These are phyloP conservation scores for Elymnias hypermnestra DNA, from an alignment of 1,140 invertebrate species.

Conservation along the genomic window DNA sequence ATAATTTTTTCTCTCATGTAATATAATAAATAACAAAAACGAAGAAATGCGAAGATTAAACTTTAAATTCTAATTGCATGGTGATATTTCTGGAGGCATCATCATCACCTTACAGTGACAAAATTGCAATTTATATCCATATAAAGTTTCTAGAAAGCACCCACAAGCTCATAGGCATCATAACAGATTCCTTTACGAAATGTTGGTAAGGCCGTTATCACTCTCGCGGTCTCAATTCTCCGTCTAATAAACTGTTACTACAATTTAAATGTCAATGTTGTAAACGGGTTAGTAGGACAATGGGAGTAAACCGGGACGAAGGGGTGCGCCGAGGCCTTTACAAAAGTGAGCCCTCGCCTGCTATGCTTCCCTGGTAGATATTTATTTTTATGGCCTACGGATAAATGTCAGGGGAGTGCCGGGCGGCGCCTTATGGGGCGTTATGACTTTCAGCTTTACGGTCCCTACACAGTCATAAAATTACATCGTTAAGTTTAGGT, in stretches of 20 bases:
- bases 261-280: conserved; percentile 14
- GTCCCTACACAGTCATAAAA: conserved; percentile 16
- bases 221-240: too few species aligned
- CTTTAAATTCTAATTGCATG: too few species aligned
- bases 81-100: too few species aligned
- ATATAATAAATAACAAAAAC: too few species aligned
- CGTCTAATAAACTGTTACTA: not conserved
- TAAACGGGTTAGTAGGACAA: conserved; percentile 61
- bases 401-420: conserved; percentile 70
- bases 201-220: too few species aligned
- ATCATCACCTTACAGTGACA: too few species aligned
- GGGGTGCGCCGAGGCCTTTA: conserved; percentile 63
- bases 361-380: conserved; percentile 62
- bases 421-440: conserved; percentile 41
- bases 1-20: too few species aligned
- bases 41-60: too few species aligned
- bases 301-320: conserved; percentile 39
- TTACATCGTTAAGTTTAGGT: conserved; percentile 5
- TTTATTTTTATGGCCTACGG: conserved; percentile 72
- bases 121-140: too few species aligned
- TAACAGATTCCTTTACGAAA: too few species aligned
- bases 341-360: conserved; percentile 42
- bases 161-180: too few species aligned
- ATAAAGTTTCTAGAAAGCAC: too few species aligned
- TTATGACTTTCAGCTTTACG: conserved; percentile 23